Evolutionary conservation across 2,113 vertebrate genomes (phyloP).

Genomic region (Oncorhynchus keta): DNA sequence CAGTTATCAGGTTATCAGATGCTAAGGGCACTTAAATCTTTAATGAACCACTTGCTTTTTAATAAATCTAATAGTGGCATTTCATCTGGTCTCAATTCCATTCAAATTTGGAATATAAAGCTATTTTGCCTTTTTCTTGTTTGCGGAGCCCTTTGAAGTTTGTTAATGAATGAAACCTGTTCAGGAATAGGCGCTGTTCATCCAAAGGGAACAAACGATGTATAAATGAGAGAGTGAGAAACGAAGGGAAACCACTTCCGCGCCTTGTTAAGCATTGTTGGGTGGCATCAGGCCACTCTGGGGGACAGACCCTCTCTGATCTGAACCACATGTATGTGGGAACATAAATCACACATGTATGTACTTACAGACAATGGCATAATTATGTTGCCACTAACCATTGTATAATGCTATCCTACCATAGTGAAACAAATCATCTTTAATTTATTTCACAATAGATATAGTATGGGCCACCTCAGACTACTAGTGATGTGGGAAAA

Average conservation of each 20-base stretch:
- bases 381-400: too few species aligned
- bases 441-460: too few species aligned
- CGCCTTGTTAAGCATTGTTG: not conserved
- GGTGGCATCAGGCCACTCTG: constrained; percentile 7
- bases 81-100: constrained; percentile 7
- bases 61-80: not conserved
- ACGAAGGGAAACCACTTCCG: constrained; percentile 1
- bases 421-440: too few species aligned
- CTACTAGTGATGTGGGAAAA: too few species aligned
- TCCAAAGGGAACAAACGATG: not conserved
- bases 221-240: not conserved
- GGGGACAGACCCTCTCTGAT: not conserved
- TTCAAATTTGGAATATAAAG: not conserved
- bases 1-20: constrained; percentile 1
- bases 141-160: not conserved
- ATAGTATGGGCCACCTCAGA: too few species aligned
- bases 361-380: too few species aligned
- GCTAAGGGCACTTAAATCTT: not conserved
- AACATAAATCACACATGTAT: too few species aligned
- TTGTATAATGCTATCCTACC: too few species aligned
- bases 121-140: not conserved
- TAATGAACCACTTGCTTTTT: not conserved
- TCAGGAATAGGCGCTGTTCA: not conserved
- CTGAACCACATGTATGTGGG: not conserved
- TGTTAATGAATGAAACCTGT: constrained; percentile 10